These are phyloP conservation scores for Melanostoma scalare DNA, from an alignment of 2,888 invertebrate species.

Conservation along the genomic window DNA sequence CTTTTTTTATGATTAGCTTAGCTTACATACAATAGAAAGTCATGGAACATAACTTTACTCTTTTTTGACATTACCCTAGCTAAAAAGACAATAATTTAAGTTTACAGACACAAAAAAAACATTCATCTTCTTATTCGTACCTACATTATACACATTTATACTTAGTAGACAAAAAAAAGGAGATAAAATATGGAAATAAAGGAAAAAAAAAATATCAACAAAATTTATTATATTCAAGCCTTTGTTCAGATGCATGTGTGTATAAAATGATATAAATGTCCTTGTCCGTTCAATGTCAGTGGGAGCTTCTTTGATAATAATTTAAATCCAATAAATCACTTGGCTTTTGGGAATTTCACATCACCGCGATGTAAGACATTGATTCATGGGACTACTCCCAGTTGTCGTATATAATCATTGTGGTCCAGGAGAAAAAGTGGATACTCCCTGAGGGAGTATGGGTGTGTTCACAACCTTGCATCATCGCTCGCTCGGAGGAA, in stretches of 20 bases:
- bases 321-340: conserved; percentile 56
- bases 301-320: conserved; percentile 15
- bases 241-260: conserved; percentile 37
- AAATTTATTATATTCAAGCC: conserved; percentile 33
- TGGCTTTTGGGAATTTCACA: conserved; percentile 37
- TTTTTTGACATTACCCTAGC: too few relatives aligned
- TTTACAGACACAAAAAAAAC: conserved; percentile 36
- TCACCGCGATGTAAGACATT: conserved; percentile 47
- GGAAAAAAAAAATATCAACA: conserved; percentile 3
- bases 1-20: conserved; percentile 41
- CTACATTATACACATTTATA: neutral
- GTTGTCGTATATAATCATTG: conserved; percentile 33
- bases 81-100: conserved; percentile 10
- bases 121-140: conserved; percentile 24
- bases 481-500: conserved; percentile 6
- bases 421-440: conserved; percentile 30
- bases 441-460: conserved; percentile 43
- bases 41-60: conserved; percentile 10
- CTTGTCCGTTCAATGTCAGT: conserved; percentile 15
- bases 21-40: conserved; percentile 36
- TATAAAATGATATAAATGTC: conserved; percentile 44
- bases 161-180: too few relatives aligned
- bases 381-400: conserved; percentile 46
- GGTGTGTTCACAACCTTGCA: conserved; percentile 40
- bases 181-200: neutral